Evolutionary conservation across 2,113 vertebrate genomes (phyloP), one percentile per base, ranked within the genome.

Genomic region (Crotalus helleri): DNA sequence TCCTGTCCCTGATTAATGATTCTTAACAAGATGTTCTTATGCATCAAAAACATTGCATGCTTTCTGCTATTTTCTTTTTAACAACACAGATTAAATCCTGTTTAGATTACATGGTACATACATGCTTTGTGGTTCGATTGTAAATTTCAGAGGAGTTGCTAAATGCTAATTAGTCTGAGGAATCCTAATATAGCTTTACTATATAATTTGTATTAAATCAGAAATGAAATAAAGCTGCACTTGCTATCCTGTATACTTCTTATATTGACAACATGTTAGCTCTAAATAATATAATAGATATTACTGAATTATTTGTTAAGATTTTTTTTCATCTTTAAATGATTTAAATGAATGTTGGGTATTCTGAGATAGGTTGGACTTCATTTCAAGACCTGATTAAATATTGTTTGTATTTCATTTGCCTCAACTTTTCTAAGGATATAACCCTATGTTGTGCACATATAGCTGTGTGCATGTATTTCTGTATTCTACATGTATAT

Each of bases 271-370:
- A 92, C 92, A 93, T 92, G 94, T 94, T 91, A 0, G 0, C 95
- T 93, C 93, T 94, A 96, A 96, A 93, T 85, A 94, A 91, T 90
- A 6, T 54, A 93, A 89, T 59, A 24, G 93, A 95, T 93, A 94
- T 95, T 94, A 92, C 0, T 23, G 93, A 57, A 49, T 95, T 95
- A 23, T 19, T 46, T 3, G 49, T 92, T 88, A 89, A 92, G 90
- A 90, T 95, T 26, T 61, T 49, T 15, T 39, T 44, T 19, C 39
- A 55, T 55, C 10, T 2, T 7, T 21, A 64, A 90, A 89, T 1
- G 55, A 58, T 89, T 89, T 17, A 46, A 59, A 19, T 93, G 90
- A 92, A 94, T 93, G 87, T 94, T 95, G 92, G 85, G 49, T 92
- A 49, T 46, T 95, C 58, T 86, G 51, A 93, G 69, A 94, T 93